Evolutionary conservation across 1,140 invertebrate genomes (phyloP), one percentile per base, ranked within the genome.

Genomic region (Leptopilina clavipes): DNA sequence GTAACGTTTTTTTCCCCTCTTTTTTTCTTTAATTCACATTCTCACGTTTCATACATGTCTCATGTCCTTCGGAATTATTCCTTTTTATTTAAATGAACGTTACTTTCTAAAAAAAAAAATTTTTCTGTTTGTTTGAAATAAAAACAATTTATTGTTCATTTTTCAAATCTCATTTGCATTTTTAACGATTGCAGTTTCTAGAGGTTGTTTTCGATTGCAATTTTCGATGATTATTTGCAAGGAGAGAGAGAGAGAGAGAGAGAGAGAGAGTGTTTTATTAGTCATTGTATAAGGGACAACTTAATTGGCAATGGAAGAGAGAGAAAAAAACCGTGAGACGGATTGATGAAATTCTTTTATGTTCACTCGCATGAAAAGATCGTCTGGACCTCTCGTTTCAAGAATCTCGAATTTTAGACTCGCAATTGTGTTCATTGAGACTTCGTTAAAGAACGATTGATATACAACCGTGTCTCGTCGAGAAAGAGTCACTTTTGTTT

Each of bases 391-490:
- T 37, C 19, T 37, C 19, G 22, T n/a, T 12, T 65, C 7, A 31
- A 65, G 56, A 65, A 31, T n/a, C 56, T 31, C 25, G 56, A 31
- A 65, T 65, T 65, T 65, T 31, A 65, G 11, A 65, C 25, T 25
- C 59, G 25, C 25, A 52, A 52, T 52, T 52, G 48, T 52, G n/a
- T 52, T 52, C 48, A 65, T 31, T 31, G 59, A 65, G 59, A 65
- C 25, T 14, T 65, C 59, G 59, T 65, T 65, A 65, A 37, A 65
- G 22, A 65, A 65, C 59, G 22, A 65, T 65, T 65, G 59, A 65
- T 31, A 37, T 11, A 0, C 37, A 40, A 9, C 9, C 37, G 37
- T 40, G 6, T 40, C 22, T 3, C 56, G 19, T 65, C 12, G 5
- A 65, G 5, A 59, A 31, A 65, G 14, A 31, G 25, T 0, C 56